A percentile compares a stretch with the other conserved stretches of the same genome.
Conservation (phyloP, 2,797 vertebrate genomes). For the Xiphophorus birchmanni region DNA sequence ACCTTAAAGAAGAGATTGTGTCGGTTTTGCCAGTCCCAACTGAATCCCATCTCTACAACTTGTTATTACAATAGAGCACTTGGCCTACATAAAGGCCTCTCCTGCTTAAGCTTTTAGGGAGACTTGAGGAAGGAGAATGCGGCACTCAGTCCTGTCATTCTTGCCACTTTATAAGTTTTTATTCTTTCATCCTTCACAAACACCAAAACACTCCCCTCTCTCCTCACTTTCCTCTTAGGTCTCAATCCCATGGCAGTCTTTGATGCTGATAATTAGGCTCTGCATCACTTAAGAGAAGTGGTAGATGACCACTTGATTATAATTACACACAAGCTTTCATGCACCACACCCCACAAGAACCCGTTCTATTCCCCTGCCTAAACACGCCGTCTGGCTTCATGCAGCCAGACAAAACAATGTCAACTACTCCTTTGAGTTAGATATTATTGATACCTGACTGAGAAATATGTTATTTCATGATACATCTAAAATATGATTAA, state of each 20-base stretch:
- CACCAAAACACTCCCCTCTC: constrained; percentile 15
- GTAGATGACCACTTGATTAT: constrained; percentile 59
- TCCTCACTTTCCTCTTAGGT: neutral
- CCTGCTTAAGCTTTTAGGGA: constrained; percentile 66
- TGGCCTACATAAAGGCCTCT: constrained; percentile 66
- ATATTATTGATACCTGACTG: neutral
- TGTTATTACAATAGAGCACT: constrained; percentile 74
- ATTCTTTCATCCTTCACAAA: constrained; percentile 51
- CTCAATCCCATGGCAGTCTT: constrained; percentile 22
- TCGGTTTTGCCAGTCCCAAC: constrained; percentile 48
- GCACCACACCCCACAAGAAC: neutral
- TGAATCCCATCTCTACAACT: constrained; percentile 64
- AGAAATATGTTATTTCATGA: neutral
- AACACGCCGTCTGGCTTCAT: neutral
- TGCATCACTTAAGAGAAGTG: constrained; percentile 41
- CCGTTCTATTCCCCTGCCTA: neutral
- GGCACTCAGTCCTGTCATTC: constrained; percentile 30
- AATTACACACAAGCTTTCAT: constrained; percentile 40
- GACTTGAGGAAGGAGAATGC: constrained; percentile 54
- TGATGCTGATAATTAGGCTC: constrained; percentile 58
- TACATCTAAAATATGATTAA: neutral
- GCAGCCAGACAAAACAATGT: neutral
- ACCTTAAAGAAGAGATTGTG: neutral
- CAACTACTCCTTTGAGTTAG: neutral
- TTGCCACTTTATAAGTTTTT: constrained; percentile 50